Evolutionary conservation across 2,888 invertebrate species (phyloP).

Genomic region (Mactromeris polynyma): DNA sequence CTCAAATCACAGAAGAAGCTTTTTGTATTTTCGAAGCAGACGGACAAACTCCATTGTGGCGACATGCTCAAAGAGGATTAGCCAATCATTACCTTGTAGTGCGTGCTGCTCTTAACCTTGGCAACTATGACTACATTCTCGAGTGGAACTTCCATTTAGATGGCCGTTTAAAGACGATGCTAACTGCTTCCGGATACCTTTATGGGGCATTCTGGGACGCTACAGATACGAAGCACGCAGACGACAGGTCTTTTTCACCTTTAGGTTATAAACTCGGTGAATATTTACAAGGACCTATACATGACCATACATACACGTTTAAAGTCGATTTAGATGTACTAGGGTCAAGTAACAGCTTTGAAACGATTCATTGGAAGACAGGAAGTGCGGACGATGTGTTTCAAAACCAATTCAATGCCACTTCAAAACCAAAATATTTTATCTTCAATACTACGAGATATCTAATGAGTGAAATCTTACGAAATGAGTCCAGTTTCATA

Average conservation of each 20-base stretch:
- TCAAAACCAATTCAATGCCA: conserved; percentile 41
- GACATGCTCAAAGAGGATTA: conserved; percentile 64
- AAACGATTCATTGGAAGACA: conserved; percentile 62
- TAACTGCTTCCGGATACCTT: conserved; percentile 61
- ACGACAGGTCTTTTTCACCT: conserved; percentile 30
- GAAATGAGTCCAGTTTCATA: conserved; percentile 58
- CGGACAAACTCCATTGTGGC: conserved; percentile 68
- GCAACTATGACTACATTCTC: conserved; percentile 74
- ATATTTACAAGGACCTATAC: conserved; percentile 62
- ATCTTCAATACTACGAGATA: conserved; percentile 65
- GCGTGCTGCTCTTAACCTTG: conserved; percentile 61
- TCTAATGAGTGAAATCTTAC: conserved; percentile 48
- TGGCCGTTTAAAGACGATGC: conserved; percentile 59
- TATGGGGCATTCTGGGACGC: conserved; percentile 66
- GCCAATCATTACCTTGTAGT: conserved; percentile 61
- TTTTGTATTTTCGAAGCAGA: conserved; percentile 76
- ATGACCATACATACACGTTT: conserved; percentile 69
- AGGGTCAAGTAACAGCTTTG: conserved; percentile 65
- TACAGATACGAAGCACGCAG: neutral
- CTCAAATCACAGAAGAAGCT: conserved; percentile 26
- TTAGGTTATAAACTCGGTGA: conserved; percentile 68
- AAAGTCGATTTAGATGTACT: conserved; percentile 72
- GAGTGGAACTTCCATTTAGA: conserved; percentile 70
- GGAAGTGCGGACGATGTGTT: conserved; percentile 59
- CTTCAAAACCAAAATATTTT: conserved; percentile 46